Conservation (phyloP, 2,113 vertebrate species). For the Gorsachius goisagi region DNA sequence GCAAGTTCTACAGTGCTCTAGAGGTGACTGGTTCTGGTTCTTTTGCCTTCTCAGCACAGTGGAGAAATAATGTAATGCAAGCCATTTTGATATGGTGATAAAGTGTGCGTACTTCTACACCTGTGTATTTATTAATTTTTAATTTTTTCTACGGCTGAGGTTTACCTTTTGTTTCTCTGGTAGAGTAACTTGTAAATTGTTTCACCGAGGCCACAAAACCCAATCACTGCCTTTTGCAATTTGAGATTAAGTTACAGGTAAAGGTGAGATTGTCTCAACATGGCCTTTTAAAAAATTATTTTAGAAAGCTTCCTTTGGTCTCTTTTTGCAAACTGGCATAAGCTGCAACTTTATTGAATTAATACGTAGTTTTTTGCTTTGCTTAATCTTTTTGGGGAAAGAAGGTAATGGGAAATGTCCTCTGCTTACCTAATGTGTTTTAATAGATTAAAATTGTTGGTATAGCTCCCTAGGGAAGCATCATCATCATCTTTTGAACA, state of each 20-base stretch:
- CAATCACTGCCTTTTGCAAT: neutral
- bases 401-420: neutral
- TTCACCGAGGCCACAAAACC: neutral
- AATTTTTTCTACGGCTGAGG: neutral
- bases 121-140: neutral
- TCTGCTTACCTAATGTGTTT: neutral
- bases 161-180: neutral
- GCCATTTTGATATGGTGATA: fast-evolving
- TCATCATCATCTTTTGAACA: neutral
- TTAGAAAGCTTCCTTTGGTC: neutral
- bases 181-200: neutral
- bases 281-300: neutral
- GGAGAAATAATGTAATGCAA: neutral
- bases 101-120: too few species aligned
- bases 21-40: neutral
- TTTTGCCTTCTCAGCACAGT: neutral
- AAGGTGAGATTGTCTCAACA: neutral
- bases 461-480: neutral
- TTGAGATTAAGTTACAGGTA: neutral
- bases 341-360: neutral
- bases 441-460: neutral
- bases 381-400: neutral
- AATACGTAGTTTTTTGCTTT: neutral
- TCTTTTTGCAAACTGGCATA: neutral
- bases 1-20: neutral